A percentile compares a stretch with the other conserved stretches of the same genome.
phyloP scores from a whole-genome alignment of 2,797 vertebrate genomes.

The Coregonus suidteri region DNA sequence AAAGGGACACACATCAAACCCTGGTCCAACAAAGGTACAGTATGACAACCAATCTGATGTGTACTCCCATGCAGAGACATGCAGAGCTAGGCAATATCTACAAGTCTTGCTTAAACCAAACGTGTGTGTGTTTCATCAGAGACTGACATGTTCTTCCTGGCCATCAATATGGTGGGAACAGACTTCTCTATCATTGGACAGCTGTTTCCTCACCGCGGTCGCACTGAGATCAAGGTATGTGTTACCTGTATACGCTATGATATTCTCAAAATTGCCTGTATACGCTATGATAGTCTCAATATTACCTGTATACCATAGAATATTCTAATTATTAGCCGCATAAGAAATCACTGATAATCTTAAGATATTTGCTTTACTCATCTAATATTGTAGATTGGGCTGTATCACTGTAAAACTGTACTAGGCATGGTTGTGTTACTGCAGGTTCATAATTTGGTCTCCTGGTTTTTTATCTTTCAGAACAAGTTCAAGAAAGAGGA shows the following conservation, averaged over 20 bases:
- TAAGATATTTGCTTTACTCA: neutral
- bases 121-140: constrained; percentile 70
- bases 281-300: neutral
- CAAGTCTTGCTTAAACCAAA: neutral
- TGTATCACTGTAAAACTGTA: neutral
- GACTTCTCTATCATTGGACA: constrained; percentile 97
- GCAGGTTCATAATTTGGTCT: neutral
- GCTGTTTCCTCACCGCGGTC: constrained; percentile 92
- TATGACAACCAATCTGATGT: neutral
- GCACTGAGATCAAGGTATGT: constrained; percentile 93
- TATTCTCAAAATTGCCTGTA: too few relatives aligned
- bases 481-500: constrained; percentile 99
- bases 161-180: constrained; percentile 97
- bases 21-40: constrained; percentile 89
- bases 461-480: constrained; percentile 68
- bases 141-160: constrained; percentile 97
- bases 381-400: neutral
- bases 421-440: neutral
- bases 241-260: neutral
- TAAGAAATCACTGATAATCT: too few relatives aligned
- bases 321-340: neutral
- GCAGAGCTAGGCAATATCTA: neutral
- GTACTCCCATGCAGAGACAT: neutral
- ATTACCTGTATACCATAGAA: neutral
- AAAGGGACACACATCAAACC: constrained; percentile 87